Conservation (phyloP, 2,888 invertebrate species). For the Dorcus parallelipipedus region DNA sequence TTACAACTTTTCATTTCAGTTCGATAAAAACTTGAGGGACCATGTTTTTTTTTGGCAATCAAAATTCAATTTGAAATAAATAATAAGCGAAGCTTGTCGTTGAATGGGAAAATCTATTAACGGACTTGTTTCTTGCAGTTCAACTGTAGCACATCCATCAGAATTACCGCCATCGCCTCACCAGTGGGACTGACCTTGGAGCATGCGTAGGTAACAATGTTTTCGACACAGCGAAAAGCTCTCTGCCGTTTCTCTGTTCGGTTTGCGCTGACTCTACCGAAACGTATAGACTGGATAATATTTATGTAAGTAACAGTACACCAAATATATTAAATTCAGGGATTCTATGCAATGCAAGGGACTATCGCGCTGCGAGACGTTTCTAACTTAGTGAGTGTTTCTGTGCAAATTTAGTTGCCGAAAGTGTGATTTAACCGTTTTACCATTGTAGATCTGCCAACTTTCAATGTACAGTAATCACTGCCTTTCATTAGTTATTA, state of each 20-base stretch:
- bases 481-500: constrained; percentile 30
- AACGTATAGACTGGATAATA: constrained; percentile 1
- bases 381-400: constrained; percentile 13
- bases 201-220: constrained; percentile 42
- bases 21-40: too few species aligned
- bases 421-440: constrained; percentile 15
- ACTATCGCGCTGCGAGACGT: constrained; percentile 25
- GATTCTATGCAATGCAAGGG: constrained; percentile 40
- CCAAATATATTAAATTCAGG: constrained; percentile 49
- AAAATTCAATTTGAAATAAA: constrained; percentile 1
- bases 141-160: constrained; percentile 94
- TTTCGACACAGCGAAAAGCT: constrained; percentile 26
- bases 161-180: constrained; percentile 98
- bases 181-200: constrained; percentile 89
- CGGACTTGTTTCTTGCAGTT: constrained; percentile 63
- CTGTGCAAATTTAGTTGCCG: constrained; percentile 6
- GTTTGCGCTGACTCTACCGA: constrained; percentile 17
- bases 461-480: constrained; percentile 29
- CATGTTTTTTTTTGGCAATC: too few species aligned
- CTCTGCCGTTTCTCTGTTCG: constrained; percentile 16
- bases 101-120: not conserved
- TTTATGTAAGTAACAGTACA: constrained; percentile 32
- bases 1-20: too few species aligned
- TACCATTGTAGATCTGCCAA: constrained; percentile 29
- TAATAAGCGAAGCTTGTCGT: not conserved